Evolutionary conservation across 2,113 vertebrate species (phyloP), one percentile per base, ranked within the genome.

Genomic region (Polypterus senegalus): DNA sequence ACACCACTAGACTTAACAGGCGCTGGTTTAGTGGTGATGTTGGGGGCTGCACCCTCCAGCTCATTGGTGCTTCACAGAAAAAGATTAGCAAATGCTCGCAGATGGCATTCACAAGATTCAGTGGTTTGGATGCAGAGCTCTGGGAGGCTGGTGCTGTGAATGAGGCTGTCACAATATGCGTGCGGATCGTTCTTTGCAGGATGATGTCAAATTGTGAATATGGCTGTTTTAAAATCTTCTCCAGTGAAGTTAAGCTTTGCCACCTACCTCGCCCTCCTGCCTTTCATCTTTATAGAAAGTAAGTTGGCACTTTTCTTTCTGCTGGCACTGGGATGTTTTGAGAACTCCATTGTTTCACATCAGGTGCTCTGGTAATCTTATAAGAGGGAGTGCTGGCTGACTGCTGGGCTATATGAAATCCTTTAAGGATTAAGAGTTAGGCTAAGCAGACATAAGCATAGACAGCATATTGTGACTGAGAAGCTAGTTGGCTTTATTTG

Each of bases 271-370:
- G 72, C 73, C 72, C 71, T 81, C 66, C 74, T 82, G 60, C 68
- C 86, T 67, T 65, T 81, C 63, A 54, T 79, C 71, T 72, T 63
- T 54, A 72, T 71, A 77, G 83, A 89, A 81, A 88, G 93, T 90
- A 77, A 85, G 79, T 71, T 60, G 60, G 55, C 43, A n/a, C 6
- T 57, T 47, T 64, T 48, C 27, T 53, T 9, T 58, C 10, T 4
- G 55, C 54, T 59, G 66, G 6, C 9, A 44, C 47, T n/a, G 48
- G 64, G 53, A 57, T 64, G 63, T 67, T 62, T 46, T 27, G 7
- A 52, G 51, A 52, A 8, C 7, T 52, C 51, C 51, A 52, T 52
- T 52, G 51, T 52, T 52, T 52, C 7, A 52, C 51, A 52, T 52
- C 7, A 10, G 7, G 10, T 3, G 10, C 10, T 8, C 10, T 52